Evolutionary conservation across 1,140 invertebrate genomes (phyloP).

Genomic region (Panulirus ornatus): DNA sequence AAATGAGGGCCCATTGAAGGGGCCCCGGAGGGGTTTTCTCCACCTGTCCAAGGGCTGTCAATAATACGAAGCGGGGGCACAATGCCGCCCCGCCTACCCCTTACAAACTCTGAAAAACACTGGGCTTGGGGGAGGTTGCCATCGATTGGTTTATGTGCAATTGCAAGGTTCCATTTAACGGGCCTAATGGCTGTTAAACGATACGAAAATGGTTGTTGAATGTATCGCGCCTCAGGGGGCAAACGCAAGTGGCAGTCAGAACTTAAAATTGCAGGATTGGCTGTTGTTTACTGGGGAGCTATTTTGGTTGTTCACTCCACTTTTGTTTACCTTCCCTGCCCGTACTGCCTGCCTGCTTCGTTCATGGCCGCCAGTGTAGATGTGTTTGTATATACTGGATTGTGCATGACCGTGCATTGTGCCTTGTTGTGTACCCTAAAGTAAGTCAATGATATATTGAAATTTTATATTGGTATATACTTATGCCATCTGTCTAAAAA

Average conservation of each 20-base stretch:
- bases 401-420: background rate
- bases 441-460: background rate
- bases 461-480: too few species aligned
- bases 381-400: background rate
- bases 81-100: conserved; percentile 49
- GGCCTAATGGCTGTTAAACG: conserved; percentile 70
- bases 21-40: conserved; percentile 25
- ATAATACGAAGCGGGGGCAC: conserved; percentile 29
- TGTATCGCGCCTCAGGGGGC: conserved; percentile 47
- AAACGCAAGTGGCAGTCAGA: conserved; percentile 50
- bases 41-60: conserved; percentile 59
- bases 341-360: background rate
- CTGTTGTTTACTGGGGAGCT: conserved; percentile 2
- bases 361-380: background rate
- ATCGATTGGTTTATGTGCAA: conserved; percentile 72
- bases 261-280: conserved; percentile 26
- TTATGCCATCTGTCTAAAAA: too few species aligned
- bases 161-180: conserved; percentile 68
- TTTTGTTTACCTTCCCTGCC: background rate
- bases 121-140: conserved; percentile 31
- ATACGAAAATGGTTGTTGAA: conserved; percentile 69
- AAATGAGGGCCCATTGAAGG: conserved; percentile 24
- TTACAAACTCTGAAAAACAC: conserved; percentile 36
- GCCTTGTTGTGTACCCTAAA: background rate
- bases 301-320: background rate